Base-by-base conservation (phyloP, 2,113 vertebrate species). In the Romanogobio albipinnatus region DNA sequence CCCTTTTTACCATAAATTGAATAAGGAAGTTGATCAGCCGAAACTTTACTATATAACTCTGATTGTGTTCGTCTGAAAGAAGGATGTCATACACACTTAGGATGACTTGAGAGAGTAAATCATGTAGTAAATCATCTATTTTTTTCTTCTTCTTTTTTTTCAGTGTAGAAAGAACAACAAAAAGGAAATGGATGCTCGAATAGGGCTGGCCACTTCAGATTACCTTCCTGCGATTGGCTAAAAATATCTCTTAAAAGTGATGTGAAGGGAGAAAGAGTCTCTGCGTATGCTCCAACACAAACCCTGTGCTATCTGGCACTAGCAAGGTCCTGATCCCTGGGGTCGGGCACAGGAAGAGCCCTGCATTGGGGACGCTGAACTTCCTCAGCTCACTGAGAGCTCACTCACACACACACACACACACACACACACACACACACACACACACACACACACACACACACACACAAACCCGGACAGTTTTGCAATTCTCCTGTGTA, bases 201-300 rank as follows among this genome's bases (percentile, higher is more conserved):
- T 76, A 61, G 7, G 49, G 78, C 76, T 73, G 90, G 88, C 91
- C 89, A 91, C 90, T 83, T 91, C 88, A 88, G 81, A 90, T 91
- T 89, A 88, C 81, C 91, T 81, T 87, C 84, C 85, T 92, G 84
- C 85, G 80, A 78, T 62, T 58, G 56, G 89, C 86, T 89, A 90
- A 89, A 93, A 94, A 93, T 88, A 93, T 83, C 86, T 90, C 89
- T 91, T 93, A 90, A 91, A 93, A 90, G 90, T 91, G 81, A 45
- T 73, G 81, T 87, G 82, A 83, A 82, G 45, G 17, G 71, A 47
- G 62, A 77, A 26, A 86, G 87, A 85, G 85, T 86, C 92, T 93
- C 91, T 93, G 92, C 91, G 83, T 64, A 62, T 80, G 66, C 73
- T 93, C 92, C 92, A 94, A 94, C 85, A 93, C 90, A 92, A 94